Evolutionary conservation across 2,888 invertebrate species (phyloP).

Genomic region (Xestia c-nigrum): DNA sequence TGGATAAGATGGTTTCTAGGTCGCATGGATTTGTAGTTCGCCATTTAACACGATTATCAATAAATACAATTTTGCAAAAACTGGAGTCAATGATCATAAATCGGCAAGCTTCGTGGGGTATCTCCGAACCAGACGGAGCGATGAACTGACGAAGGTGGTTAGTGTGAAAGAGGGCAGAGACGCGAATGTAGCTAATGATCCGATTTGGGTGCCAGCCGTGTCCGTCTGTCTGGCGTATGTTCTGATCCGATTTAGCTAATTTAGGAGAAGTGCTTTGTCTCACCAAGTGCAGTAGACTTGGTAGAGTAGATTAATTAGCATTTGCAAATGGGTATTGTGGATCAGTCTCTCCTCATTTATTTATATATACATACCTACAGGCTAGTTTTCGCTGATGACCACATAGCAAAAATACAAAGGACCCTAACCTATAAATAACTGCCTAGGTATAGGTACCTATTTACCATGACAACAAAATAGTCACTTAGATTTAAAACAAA

Average conservation of each 20-base stretch:
- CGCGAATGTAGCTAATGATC: slow-evolving; percentile 27
- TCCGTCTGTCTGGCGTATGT: slow-evolving; percentile 6
- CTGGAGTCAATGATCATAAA: neutral
- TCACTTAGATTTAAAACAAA: neutral
- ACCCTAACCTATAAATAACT: neutral
- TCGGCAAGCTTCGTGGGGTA: slow-evolving; percentile 7
- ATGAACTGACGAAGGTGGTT: slow-evolving; percentile 34
- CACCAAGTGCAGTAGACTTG: neutral
- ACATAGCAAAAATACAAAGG: neutral
- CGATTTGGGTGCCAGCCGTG: slow-evolving; percentile 18
- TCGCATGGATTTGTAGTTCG: neutral
- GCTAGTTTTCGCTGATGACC: neutral
- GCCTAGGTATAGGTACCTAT: too few relatives aligned
- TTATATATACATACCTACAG: neutral
- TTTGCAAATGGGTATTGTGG: too few relatives aligned
- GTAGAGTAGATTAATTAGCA: slow-evolving; percentile 5
- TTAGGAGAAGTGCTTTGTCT: neutral
- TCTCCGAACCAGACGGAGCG: slow-evolving; percentile 26
- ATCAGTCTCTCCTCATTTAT: neutral
- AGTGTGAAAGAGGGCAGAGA: slow-evolving; percentile 14
- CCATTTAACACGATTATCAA: neutral
- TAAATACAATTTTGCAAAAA: neutral
- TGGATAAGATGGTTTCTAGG: neutral
- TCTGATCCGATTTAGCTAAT: slow-evolving; percentile 30
- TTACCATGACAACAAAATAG: neutral